Conservation (phyloP, 1,140 invertebrate genomes). For the Drosophila micromelanica region DNA sequence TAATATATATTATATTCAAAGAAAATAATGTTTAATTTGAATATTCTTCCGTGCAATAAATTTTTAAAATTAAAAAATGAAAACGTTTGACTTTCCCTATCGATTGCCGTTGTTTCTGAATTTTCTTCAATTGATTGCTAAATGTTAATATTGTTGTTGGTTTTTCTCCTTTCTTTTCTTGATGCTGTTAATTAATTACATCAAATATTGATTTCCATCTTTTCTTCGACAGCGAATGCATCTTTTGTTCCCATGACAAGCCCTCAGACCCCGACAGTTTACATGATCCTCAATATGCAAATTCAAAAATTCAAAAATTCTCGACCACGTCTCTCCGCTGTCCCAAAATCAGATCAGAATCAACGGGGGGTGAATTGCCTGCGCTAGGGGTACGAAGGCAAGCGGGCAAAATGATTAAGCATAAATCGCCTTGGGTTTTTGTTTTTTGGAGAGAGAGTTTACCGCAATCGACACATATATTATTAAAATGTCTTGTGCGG, state of each 20-base stretch:
- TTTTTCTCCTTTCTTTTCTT: conserved; percentile 34
- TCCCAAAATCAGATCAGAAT: conserved; percentile 51
- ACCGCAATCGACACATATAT: conserved; percentile 37
- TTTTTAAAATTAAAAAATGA: neutral
- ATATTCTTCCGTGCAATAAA: too few relatives aligned
- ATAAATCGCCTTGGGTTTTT: conserved; percentile 51
- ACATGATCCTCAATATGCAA: conserved; percentile 68
- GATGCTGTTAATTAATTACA: conserved; percentile 82
- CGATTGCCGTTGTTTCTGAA: conserved; percentile 54
- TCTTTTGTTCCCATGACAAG: conserved; percentile 82
- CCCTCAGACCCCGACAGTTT: conserved; percentile 34
- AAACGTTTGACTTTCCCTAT: conserved; percentile 44
- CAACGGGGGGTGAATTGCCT: conserved; percentile 55
- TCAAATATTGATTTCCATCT: conserved; percentile 79
- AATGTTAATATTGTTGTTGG: conserved; percentile 73
- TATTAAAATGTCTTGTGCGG: neutral
- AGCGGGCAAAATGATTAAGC: conserved; percentile 46
- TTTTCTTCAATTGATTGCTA: conserved; percentile 73
- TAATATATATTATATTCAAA: too few relatives aligned
- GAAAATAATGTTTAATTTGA: too few relatives aligned
- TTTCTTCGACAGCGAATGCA: conserved; percentile 62
- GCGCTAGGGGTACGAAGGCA: conserved; percentile 27
- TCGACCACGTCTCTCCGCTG: conserved; percentile 42
- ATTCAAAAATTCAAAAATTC: conserved; percentile 57
- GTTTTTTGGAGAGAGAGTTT: conserved; percentile 2